These are phyloP conservation scores for Caenorhabditis sp. DNA, from an alignment of 2,888 invertebrate species.

Conservation along the genomic window DNA sequence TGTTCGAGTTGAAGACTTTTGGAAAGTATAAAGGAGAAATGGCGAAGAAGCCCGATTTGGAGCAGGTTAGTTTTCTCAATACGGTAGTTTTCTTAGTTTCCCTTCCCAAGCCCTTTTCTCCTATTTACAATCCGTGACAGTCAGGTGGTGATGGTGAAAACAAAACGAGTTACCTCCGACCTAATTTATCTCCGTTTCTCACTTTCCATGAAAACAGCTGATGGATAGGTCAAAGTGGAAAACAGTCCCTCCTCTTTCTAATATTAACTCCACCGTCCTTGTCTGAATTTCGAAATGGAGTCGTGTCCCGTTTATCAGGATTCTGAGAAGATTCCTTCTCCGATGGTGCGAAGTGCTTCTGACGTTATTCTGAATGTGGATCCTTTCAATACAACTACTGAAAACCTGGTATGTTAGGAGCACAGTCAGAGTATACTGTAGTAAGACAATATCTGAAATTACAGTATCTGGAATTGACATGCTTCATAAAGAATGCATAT, in stretches of 20 bases:
- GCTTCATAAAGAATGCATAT: too few species aligned
- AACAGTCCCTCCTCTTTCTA: slow-evolving; percentile 20
- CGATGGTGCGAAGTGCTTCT: slow-evolving; percentile 61
- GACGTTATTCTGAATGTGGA: slow-evolving; percentile 52
- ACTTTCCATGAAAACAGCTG: slow-evolving; percentile 42
- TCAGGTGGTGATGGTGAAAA: slow-evolving; percentile 42
- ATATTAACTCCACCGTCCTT: not conserved
- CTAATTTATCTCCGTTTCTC: slow-evolving; percentile 51
- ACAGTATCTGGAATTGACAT: too few species aligned
- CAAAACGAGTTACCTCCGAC: slow-evolving; percentile 42
- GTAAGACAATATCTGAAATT: too few species aligned
- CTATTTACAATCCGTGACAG: slow-evolving; percentile 29
- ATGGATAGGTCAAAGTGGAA: slow-evolving; percentile 27
- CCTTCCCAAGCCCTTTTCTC: not conserved
- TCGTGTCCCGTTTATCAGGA: slow-evolving; percentile 41
- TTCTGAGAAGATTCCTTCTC: slow-evolving; percentile 36
- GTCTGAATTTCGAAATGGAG: slow-evolving; percentile 24
- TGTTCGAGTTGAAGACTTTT: slow-evolving; percentile 45
- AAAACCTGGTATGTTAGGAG: slow-evolving; percentile 25
- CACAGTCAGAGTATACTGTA: too few species aligned
- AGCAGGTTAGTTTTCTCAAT: slow-evolving; percentile 31
- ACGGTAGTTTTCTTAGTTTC: too few species aligned
- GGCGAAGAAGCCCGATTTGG: slow-evolving; percentile 21
- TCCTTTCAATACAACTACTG: slow-evolving; percentile 22
- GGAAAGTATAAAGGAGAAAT: slow-evolving; percentile 51